Evolutionary conservation across 2,797 vertebrate genomes (phyloP).

Genomic region (Enteromius treurensis): DNA sequence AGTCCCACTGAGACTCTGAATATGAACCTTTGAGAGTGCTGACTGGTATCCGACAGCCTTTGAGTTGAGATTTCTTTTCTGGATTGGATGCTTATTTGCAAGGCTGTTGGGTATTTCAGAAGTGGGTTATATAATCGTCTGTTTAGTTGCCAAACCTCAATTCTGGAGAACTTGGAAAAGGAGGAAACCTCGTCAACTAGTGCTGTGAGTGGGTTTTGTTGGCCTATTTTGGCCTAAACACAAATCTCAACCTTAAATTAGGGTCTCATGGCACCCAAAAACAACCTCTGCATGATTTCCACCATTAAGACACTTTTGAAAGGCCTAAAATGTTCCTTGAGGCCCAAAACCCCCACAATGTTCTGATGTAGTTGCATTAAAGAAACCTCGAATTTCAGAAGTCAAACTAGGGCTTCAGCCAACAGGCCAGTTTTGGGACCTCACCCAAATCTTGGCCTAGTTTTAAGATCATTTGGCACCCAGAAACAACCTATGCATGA

Average conservation of each 20-base stretch:
- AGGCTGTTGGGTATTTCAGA: neutral
- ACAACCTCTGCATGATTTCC: conserved; percentile 43
- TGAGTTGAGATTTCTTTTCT: neutral
- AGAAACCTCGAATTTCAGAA: neutral
- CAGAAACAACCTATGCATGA: neutral
- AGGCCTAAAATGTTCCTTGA: neutral
- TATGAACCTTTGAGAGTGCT: conserved; percentile 32
- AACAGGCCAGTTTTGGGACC: neutral
- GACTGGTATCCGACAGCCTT: neutral
- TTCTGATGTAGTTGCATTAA: neutral
- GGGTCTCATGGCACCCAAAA: conserved; percentile 17
- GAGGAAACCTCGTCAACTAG: conserved; percentile 15
- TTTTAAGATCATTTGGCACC: conserved; percentile 15
- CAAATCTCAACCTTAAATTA: conserved; percentile 35
- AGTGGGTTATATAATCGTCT: neutral
- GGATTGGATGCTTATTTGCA: neutral
- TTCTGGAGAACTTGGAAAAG: conserved; percentile 18
- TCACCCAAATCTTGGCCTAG: conserved; percentile 32
- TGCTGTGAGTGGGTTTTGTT: conserved; percentile 30
- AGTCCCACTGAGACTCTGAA: neutral
- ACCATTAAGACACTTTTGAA: conserved; percentile 61
- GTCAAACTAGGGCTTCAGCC: conserved; percentile 14
- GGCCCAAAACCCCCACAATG: neutral
- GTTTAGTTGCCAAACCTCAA: conserved; percentile 20
- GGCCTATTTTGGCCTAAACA: conserved; percentile 17